These are phyloP conservation scores for Phylloscopus trochilus DNA, from an alignment of 2,113 vertebrate species.

Conservation along the genomic window DNA sequence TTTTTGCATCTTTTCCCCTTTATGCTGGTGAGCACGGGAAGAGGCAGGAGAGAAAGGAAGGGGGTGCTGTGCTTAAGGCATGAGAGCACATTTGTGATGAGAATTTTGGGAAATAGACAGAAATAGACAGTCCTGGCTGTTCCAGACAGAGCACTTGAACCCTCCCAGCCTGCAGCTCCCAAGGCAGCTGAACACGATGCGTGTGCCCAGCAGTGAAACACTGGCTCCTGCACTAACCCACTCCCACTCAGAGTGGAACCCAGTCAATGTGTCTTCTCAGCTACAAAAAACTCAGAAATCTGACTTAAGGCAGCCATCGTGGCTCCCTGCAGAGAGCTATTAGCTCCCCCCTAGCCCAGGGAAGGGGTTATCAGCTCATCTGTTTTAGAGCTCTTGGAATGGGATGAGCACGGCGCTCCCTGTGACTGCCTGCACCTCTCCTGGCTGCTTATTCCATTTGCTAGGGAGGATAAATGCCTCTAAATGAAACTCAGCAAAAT, in stretches of 20 bases:
- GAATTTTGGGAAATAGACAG: not conserved
- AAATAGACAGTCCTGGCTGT: not conserved
- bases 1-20: not conserved
- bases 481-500: not conserved
- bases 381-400: not conserved
- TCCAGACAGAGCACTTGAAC: not conserved
- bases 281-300: not conserved
- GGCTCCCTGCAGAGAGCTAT: not conserved
- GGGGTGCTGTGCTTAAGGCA: not conserved
- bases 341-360: not conserved
- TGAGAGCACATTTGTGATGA: not conserved
- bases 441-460: not conserved
- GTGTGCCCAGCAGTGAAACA: not conserved
- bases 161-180: not conserved
- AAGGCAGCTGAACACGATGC: fast-evolving
- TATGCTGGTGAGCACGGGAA: not conserved
- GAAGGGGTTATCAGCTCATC: not conserved
- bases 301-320: fast-evolving
- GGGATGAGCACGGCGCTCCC: not conserved
- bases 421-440: not conserved
- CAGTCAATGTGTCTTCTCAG: not conserved
- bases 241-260: no score
- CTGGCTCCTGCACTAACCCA: fast-evolving
- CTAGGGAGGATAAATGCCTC: not conserved
- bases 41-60: not conserved